phyloP scores from a whole-genome alignment of 1,140 invertebrate species.

The Atta cephalotes region DNA sequence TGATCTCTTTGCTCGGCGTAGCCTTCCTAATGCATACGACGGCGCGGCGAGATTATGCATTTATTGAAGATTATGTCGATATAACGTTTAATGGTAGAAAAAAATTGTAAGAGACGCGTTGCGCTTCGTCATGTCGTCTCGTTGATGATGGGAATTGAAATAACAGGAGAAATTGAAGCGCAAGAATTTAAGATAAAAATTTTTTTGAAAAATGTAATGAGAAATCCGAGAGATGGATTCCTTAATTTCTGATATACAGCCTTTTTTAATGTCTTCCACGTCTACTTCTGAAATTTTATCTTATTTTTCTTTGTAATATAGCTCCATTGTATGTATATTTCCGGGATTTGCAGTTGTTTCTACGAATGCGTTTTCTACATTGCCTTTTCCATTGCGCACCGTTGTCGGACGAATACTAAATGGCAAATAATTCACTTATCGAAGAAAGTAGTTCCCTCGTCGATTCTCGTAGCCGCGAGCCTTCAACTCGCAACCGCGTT shows the following conservation, averaged over 20 bases:
- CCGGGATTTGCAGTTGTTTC: not conserved
- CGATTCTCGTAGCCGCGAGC: conserved; percentile 24
- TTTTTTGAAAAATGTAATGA: not conserved
- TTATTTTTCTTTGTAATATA: not conserved
- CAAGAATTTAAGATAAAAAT: not conserved
- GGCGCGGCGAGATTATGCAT: conserved; percentile 43
- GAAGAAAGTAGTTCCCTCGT: conserved; percentile 35
- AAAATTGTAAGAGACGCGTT: conserved; percentile 1
- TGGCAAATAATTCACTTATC: conserved; percentile 56
- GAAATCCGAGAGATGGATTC: not conserved
- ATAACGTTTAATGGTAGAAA: conserved; percentile 17
- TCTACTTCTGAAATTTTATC: not conserved
- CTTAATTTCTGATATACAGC: not conserved
- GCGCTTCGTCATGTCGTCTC: not conserved
- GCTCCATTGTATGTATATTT: not conserved
- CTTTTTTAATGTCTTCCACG: not conserved
- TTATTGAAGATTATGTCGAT: conserved; percentile 51
- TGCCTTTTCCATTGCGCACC: not conserved
- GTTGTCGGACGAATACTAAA: conserved; percentile 44
- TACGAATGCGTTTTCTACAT: not conserved
- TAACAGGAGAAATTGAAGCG: not conserved
- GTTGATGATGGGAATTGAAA: not conserved
- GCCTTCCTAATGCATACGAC: conserved; percentile 37
- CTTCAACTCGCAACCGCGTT: conserved; percentile 4
- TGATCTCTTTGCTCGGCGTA: conserved; percentile 47